A percentile compares a stretch with the other conserved stretches of the same genome.
phyloP scores from a whole-genome alignment of 2,888 invertebrate genomes.

The Azorinus chamasolen region DNA sequence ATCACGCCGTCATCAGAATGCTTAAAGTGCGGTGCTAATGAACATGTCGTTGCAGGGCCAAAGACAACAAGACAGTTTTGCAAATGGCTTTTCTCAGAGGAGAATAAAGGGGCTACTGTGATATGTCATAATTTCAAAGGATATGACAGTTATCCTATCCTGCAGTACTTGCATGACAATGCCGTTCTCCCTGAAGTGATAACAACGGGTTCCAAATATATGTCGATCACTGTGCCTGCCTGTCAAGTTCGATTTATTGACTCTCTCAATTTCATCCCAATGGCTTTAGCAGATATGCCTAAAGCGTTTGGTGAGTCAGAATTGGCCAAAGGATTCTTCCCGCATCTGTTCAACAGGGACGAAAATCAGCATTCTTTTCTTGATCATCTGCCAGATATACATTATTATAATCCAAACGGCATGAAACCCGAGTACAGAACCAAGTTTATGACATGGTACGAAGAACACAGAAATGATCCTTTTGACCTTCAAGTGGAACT shows the following conservation, averaged over 20 bases:
- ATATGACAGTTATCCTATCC: too few relatives aligned
- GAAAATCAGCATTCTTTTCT: constrained; percentile 18
- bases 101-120: too few relatives aligned
- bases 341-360: constrained; percentile 22
- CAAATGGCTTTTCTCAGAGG: constrained; percentile 55
- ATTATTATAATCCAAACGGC: constrained; percentile 27
- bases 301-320: too few relatives aligned
- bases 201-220: too few relatives aligned
- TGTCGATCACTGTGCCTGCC: constrained; percentile 24
- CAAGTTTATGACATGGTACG: constrained; percentile 29
- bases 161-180: too few relatives aligned
- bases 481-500: constrained; percentile 53
- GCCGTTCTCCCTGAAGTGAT: too few relatives aligned
- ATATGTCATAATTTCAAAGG: too few relatives aligned
- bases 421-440: constrained; percentile 29
- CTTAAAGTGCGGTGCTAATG: constrained; percentile 36
- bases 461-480: constrained; percentile 7
- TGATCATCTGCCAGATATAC: constrained; percentile 21
- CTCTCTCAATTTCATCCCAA: constrained; percentile 27
- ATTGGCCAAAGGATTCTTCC: constrained; percentile 41
- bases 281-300: constrained; percentile 13
- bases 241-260: constrained; percentile 22
- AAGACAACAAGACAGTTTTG: constrained; percentile 42
- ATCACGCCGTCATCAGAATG: constrained; percentile 25
- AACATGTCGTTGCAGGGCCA: constrained; percentile 25